Conservation (phyloP, 2,113 vertebrate species). For the Glareola pratincola region DNA sequence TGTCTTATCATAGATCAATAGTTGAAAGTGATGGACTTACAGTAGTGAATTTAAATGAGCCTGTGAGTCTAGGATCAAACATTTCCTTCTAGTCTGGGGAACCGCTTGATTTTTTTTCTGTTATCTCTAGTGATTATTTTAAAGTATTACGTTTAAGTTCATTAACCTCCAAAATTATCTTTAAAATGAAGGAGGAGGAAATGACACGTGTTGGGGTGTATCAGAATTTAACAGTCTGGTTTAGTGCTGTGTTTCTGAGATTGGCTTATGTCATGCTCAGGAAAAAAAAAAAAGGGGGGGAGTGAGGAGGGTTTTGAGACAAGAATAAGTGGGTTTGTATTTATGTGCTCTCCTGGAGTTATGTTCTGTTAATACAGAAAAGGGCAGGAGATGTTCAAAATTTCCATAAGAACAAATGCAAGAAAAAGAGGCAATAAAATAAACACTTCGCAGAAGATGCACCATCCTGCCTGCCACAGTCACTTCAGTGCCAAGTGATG, state of each 20-base stretch:
- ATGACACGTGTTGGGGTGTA: background rate
- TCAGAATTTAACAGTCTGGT: background rate
- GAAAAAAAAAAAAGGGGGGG: background rate
- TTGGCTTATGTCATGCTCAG: background rate
- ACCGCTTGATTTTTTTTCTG: slow-evolving; percentile 47
- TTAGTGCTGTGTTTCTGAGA: background rate
- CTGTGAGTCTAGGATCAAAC: slow-evolving; percentile 52
- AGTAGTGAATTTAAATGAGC: slow-evolving; percentile 65
- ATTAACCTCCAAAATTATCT: slow-evolving; percentile 68
- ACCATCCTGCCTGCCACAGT: slow-evolving; percentile 12
- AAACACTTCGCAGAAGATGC: slow-evolving; percentile 24
- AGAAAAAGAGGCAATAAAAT: slow-evolving; percentile 35
- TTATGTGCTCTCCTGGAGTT: slow-evolving; percentile 28
- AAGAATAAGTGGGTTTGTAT: background rate
- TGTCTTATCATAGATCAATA: slow-evolving; percentile 71
- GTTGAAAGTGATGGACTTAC: slow-evolving; percentile 64
- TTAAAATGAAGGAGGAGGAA: slow-evolving; percentile 42
- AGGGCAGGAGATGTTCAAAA: background rate
- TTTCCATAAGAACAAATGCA: slow-evolving; percentile 55
- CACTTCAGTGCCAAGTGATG: slow-evolving; percentile 4
- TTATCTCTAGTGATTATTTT: slow-evolving; percentile 66
- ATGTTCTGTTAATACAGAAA: slow-evolving; percentile 26
- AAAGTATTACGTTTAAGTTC: slow-evolving; percentile 58
- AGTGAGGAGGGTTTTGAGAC: background rate
- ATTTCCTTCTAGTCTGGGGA: slow-evolving; percentile 28